Base-by-base conservation (phyloP, 2,113 vertebrate genomes). In the Cephalopholis sonnerati region DNA sequence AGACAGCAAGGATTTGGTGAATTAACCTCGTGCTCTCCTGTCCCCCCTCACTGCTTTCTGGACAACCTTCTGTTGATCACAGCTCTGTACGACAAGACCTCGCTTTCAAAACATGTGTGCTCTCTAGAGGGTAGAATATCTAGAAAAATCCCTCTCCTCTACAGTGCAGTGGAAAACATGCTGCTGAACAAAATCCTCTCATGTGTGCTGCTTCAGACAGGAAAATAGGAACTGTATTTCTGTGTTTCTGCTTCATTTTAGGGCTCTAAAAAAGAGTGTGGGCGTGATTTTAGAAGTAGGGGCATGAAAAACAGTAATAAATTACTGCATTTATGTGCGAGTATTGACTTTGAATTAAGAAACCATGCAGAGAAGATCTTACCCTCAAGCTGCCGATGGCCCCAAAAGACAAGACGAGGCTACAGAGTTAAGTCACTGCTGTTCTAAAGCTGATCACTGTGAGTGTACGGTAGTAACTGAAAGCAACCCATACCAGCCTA, bases 21-120 rank as follows among this genome's bases (percentile, higher is more conserved):
- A 81, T 89, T 89, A 87, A 87, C 84, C 83, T 68, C 10, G 20
- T 82, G 81, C 68, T 74, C 55, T 69, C 20, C 32, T 22, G 51
- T 62, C 27, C 46, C 54, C 63, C 57, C 29, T 67, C 54, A 0
- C 29, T 44, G 29, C 64, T 82, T 74, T 64, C 24, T 6, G 74
- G 36, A 51, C 58, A 77, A 51, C 55, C 50, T 79, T 51, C 53
- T 72, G 66, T 24, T 75, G 85, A 76, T 79, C 71, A 13, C 65
- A 61, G n/a, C 54, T 63, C 46, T 72, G 66, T 50, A 44, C 17
- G 18, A 79, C 82, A 71, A 68, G 75, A 64, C 77, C 68, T 75
- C 8, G 1, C 69, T 77, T 75, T 76, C 50, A 44, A 51, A 81
- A 68, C n/a, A 15, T 41, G 4, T 13, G 16, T 54, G 57, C 4